Base-by-base conservation (phyloP, 2,797 vertebrate genomes). In the Protosalanx chinensis region DNA sequence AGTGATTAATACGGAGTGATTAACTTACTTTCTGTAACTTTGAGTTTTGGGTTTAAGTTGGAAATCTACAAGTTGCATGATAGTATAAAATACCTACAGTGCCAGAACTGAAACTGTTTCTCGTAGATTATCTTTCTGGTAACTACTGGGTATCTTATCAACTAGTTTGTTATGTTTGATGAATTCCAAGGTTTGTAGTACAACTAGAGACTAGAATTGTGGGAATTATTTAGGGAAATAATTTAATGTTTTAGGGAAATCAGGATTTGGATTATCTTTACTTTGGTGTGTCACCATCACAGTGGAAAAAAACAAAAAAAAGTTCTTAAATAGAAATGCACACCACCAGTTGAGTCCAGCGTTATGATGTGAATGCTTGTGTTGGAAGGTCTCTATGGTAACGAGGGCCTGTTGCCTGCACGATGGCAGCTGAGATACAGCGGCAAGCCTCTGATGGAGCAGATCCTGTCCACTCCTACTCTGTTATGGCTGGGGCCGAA, bases 401-500 rank as follows among this genome's bases (percentile, higher is more conserved):
- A 93, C 0, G 93, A 96, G 0, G 95, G 95, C 4, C 85, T 98
- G 81, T 81, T 98, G 1, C 96, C 97, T 0, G 94, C 94, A 0
- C 91, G 95, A 2, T 86, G 78, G 84, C 91, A 90, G 80, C 87
- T 97, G 59, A 90, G 93, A 0, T 90, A 93, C 23, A 90, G 85
- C 0, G 95, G 95, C 33, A 95, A 93, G 77, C 76, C 92, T n/a
- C 78, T 94, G 30, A 78, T 86, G 90, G 93, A 95, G 46, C 95
- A 93, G 81, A 78, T 97, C 56, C 87, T 85, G 79, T 91, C 94
- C 70, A 85, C 84, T 0, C 96, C 97, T 37, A 95, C 95, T 0
- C 86, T 98, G 18, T 88, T 98, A 70, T 98, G 96, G 96, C 85
- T 97, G 0, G 88, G 94, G 0, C 96, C 97, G 0, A 73, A 0